Percentiles rank a stretch among this genome's conserved stretches.
phyloP scores from a whole-genome alignment of 1,140 invertebrate species.

The Scaptodrosophila lebanonensis region DNA sequence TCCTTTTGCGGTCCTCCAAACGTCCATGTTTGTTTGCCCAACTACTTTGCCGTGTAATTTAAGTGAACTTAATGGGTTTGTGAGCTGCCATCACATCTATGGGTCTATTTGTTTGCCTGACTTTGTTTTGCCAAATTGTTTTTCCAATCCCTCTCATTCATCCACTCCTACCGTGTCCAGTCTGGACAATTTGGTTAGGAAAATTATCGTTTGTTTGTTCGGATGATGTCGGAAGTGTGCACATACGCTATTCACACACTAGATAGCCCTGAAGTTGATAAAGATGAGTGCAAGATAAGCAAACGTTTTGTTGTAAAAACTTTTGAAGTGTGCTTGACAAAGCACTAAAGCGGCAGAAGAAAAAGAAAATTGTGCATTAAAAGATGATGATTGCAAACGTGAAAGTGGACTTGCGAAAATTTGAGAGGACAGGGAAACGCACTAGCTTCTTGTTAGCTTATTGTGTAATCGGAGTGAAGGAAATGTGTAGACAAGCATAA shows the following conservation, averaged over 20 bases:
- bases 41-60: constrained; percentile 25
- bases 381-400: too few species aligned
- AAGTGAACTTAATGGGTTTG: constrained; percentile 52
- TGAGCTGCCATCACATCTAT: constrained; percentile 50
- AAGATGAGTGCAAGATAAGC: constrained; percentile 46
- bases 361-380: too few species aligned
- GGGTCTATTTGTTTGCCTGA: constrained; percentile 57
- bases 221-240: constrained; percentile 24
- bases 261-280: constrained; percentile 16
- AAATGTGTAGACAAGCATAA: too few species aligned
- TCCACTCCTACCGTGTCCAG: too few species aligned
- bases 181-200: constrained; percentile 64
- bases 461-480: too few species aligned
- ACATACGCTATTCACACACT: constrained; percentile 14
- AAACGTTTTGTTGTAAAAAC: constrained; percentile 42
- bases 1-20: too few species aligned
- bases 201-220: constrained; percentile 64
- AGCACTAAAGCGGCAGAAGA: too few species aligned
- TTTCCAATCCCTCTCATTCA: too few species aligned
- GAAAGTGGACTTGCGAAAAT: too few species aligned
- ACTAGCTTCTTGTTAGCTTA: too few species aligned
- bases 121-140: constrained; percentile 44
- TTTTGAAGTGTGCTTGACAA: constrained; percentile 34
- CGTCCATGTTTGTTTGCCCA: constrained; percentile 9
- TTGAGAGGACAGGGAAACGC: too few species aligned